phyloP scores from a whole-genome alignment of 2,888 invertebrate species.

The Chrysolina americana region DNA sequence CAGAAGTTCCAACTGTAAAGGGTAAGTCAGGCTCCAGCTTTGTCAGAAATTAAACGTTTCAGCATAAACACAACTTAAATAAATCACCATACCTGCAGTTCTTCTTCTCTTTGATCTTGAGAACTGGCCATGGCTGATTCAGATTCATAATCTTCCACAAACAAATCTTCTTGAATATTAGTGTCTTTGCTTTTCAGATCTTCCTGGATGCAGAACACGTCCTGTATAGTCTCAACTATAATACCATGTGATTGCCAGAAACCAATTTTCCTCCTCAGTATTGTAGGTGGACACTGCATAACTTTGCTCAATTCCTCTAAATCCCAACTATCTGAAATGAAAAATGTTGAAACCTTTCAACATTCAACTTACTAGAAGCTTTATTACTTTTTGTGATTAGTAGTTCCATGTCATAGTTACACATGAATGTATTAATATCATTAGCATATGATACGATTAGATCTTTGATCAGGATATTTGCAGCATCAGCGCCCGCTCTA shows the following conservation, averaged over 20 bases:
- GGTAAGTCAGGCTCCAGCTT: no score
- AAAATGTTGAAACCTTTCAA: no score
- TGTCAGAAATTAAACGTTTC: background rate
- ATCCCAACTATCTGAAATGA: constrained; percentile 81
- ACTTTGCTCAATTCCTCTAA: constrained; percentile 88
- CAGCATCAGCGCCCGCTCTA: no score
- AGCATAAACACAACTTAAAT: background rate
- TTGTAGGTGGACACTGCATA: constrained; percentile 90
- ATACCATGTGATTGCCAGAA: constrained; percentile 97
- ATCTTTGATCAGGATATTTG: no score
- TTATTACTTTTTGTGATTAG: no score
- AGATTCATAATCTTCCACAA: constrained; percentile 89
- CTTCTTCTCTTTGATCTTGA: constrained; percentile 94
- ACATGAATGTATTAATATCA: no score
- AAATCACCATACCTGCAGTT: constrained; percentile 78
- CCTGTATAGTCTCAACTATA: constrained; percentile 82
- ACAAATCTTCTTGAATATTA: constrained; percentile 75
- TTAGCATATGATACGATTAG: no score
- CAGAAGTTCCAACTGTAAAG: no score
- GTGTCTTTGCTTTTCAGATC: constrained; percentile 73
- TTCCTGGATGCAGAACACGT: constrained; percentile 83
- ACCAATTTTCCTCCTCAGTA: constrained; percentile 87
- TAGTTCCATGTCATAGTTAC: no score
- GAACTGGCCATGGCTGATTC: constrained; percentile 97
- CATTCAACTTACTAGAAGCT: no score